A percentile compares a stretch with the other conserved stretches of the same genome.
Conservation (phyloP, 2,888 invertebrate species). For the Tetragonisca angustula region DNA sequence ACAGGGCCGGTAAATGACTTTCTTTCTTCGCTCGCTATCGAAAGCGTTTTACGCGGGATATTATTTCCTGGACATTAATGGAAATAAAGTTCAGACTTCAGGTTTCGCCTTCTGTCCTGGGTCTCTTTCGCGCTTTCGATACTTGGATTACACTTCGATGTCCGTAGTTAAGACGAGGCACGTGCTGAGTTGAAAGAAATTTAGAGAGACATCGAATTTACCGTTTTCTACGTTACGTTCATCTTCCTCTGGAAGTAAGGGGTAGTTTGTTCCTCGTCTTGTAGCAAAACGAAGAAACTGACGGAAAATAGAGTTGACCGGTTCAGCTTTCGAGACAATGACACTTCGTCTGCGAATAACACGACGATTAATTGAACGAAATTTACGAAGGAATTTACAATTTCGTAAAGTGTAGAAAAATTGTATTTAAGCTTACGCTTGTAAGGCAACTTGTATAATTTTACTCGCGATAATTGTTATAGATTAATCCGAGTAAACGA, state of each 20-base stretch:
- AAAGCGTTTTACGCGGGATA: constrained; percentile 12
- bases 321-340: too few relatives aligned
- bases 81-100: background rate
- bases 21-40: constrained; percentile 18
- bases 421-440: background rate
- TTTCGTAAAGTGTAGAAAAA: background rate
- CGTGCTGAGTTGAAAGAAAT: background rate
- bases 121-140: background rate
- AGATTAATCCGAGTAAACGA: too few relatives aligned
- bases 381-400: too few relatives aligned
- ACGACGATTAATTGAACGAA: too few relatives aligned
- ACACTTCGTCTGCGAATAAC: too few relatives aligned
- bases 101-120: background rate
- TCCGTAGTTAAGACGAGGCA: background rate
- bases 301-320: too few relatives aligned
- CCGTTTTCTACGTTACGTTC: background rate
- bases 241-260: too few relatives aligned
- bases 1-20: constrained; percentile 28
- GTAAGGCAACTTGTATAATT: background rate
- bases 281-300: too few relatives aligned
- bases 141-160: too few relatives aligned
- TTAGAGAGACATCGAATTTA: background rate
- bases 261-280: too few relatives aligned
- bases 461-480: background rate
- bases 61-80: constrained; percentile 24